Conservation (phyloP, 2,113 vertebrate genomes). For the Alaudala cheleensis region DNA sequence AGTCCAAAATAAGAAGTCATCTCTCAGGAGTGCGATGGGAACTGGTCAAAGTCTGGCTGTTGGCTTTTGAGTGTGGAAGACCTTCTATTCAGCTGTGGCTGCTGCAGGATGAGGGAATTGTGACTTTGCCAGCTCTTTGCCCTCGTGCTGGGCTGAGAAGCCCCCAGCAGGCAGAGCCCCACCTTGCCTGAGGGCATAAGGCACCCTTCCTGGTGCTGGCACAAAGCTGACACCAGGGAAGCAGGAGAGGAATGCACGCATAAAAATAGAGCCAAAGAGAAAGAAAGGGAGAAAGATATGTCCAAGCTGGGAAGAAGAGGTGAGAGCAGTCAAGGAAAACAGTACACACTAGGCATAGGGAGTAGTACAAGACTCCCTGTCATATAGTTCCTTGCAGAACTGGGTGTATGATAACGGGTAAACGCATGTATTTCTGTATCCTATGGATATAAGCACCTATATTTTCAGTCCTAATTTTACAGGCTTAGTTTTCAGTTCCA, state of each 20-base stretch:
- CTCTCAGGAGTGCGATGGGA: background rate
- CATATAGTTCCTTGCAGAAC: background rate
- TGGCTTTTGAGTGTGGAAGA: fast-evolving
- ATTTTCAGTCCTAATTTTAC: background rate
- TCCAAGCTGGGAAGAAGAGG: background rate
- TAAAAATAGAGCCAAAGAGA: background rate
- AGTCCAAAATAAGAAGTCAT: background rate
- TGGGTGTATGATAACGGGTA: fast-evolving
- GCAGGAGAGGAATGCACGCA: background rate
- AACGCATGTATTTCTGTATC: background rate
- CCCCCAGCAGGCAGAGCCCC: background rate
- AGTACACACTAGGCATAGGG: background rate
- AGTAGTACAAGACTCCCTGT: background rate
- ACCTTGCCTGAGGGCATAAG: too few relatives aligned
- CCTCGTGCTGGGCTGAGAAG: fast-evolving
- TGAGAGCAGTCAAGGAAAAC: background rate
- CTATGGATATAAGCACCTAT: background rate
- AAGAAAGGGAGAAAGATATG: background rate
- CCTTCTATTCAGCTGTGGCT: fast-evolving
- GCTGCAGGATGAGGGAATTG: fast-evolving
- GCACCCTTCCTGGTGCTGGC: background rate
- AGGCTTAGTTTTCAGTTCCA: background rate
- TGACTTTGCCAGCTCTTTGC: background rate
- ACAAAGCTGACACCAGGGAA: background rate
- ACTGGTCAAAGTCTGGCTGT: background rate